Base-by-base conservation (phyloP, 2,113 vertebrate genomes). In the Xyliphius kryptos region DNA sequence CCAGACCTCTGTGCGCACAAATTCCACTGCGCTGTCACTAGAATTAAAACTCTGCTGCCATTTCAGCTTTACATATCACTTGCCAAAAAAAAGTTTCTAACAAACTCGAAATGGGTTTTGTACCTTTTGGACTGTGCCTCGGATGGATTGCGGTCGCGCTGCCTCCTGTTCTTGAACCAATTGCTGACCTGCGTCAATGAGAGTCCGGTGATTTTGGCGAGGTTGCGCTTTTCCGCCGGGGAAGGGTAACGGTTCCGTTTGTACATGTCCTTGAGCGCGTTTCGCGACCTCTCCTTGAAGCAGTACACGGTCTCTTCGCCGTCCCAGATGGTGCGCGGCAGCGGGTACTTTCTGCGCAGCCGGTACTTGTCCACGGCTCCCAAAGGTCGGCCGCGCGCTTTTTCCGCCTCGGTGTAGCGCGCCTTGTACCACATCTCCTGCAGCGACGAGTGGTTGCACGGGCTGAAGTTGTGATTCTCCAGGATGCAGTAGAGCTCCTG, bases 181-280 rank as follows among this genome's bases (percentile, higher is more conserved):
- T 99, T 99, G 94, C 95, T 98, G 89, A 98, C 96, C 85, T 98
- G 96, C 56, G 96, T 99, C 85, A 98, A 87, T 78, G 95, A 97
- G 69, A 99, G 92, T 77, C 96, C 95, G 37, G 96, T 99, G 84
- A 95, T 90, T 89, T 95, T 97, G 79, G 96, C 95, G 78, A 99
- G 89, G 80, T 98, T 92, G 73, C 96, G 83, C 78, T 99, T 99
- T 81, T 94, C 96, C 54, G 94, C 92, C 2, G 96, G 96, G 69
- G 95, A 97, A 0, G 96, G 96, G 83, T 97, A 99, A 70, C 95
- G 91, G 83, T 97, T 99, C 78, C 92, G 92, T 66, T 90, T 92
- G 81, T 98, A 99, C 70, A 97, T 89, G 87, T 99, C 96, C 87
- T 99, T 99, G 72, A 98, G 90, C 72, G 95, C 96, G 89, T 97